These are phyloP conservation scores for Cistogaster globosa DNA, from an alignment of 2,888 invertebrate species.

Conservation along the genomic window DNA sequence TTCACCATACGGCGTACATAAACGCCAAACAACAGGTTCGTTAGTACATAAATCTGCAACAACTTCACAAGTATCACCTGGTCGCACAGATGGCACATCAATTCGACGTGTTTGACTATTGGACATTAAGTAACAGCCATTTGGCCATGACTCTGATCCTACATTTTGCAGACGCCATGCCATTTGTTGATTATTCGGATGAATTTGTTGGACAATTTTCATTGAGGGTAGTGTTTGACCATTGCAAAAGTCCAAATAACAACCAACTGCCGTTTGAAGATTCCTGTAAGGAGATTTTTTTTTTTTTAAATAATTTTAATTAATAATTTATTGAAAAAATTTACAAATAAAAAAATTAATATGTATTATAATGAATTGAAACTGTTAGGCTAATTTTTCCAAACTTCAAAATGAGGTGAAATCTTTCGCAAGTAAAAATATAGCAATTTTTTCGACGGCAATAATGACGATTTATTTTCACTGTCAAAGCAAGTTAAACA, in stretches of 20 bases:
- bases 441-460: too few relatives aligned
- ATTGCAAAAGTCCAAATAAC: slow-evolving; percentile 95
- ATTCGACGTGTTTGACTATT: slow-evolving; percentile 83
- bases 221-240: slow-evolving; percentile 89
- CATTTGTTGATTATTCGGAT: slow-evolving; percentile 85
- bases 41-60: slow-evolving; percentile 90
- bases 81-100: slow-evolving; percentile 86
- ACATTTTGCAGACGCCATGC: slow-evolving; percentile 93
- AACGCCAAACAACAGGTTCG: slow-evolving; percentile 94
- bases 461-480: too few relatives aligned
- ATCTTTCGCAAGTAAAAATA: too few relatives aligned
- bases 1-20: slow-evolving; percentile 93
- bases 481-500: too few relatives aligned
- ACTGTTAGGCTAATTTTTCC: too few relatives aligned
- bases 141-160: slow-evolving; percentile 94
- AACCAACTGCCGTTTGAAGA: slow-evolving; percentile 96
- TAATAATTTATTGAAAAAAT: neutral
- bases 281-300: slow-evolving; percentile 88
- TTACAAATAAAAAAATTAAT: too few relatives aligned
- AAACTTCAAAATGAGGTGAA: too few relatives aligned
- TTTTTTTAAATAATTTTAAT: neutral
- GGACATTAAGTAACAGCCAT: slow-evolving; percentile 89
- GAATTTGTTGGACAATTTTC: slow-evolving; percentile 85
- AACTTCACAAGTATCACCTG: slow-evolving; percentile 90
- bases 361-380: too few relatives aligned